Evolutionary conservation across 2,888 invertebrate genomes (phyloP).

Genomic region (Troides helena): DNA sequence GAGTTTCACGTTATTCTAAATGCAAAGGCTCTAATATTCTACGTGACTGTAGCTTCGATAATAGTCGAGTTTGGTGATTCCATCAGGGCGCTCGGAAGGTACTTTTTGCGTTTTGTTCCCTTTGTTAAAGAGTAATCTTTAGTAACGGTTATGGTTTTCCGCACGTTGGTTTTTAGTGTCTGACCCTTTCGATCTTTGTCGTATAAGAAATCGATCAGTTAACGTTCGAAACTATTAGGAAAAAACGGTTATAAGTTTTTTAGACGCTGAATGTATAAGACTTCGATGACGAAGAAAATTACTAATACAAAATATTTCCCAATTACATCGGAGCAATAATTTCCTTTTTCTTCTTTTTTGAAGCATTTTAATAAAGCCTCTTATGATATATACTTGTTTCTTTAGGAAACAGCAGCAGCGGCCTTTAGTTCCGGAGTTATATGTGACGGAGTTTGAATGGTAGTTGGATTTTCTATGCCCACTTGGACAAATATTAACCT

Average conservation of each 20-base stretch:
- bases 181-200: conserved; percentile 30
- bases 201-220: conserved; percentile 29
- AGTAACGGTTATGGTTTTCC: conserved; percentile 66
- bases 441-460: too few species aligned
- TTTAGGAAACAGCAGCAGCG: too few species aligned
- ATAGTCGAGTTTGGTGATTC: conserved; percentile 61
- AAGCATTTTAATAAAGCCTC: too few species aligned
- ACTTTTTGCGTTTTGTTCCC: conserved; percentile 51
- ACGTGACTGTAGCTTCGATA: conserved; percentile 66
- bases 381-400: too few species aligned
- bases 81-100: conserved; percentile 53
- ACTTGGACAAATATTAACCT: too few species aligned
- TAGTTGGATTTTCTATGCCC: too few species aligned
- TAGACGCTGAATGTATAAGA: background rate
- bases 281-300: too few species aligned
- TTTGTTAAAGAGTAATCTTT: conserved; percentile 68
- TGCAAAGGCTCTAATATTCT: conserved; percentile 65
- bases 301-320: too few species aligned
- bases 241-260: conserved; percentile 12
- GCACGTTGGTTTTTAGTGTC: conserved; percentile 50
- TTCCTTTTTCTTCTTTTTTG: too few species aligned
- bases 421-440: too few species aligned
- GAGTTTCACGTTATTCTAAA: conserved; percentile 32
- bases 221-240: conserved; percentile 9
- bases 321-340: too few species aligned